These are phyloP conservation scores for Hippoglossus stenolepis DNA, from an alignment of 2,113 vertebrate species.

Conservation along the genomic window DNA sequence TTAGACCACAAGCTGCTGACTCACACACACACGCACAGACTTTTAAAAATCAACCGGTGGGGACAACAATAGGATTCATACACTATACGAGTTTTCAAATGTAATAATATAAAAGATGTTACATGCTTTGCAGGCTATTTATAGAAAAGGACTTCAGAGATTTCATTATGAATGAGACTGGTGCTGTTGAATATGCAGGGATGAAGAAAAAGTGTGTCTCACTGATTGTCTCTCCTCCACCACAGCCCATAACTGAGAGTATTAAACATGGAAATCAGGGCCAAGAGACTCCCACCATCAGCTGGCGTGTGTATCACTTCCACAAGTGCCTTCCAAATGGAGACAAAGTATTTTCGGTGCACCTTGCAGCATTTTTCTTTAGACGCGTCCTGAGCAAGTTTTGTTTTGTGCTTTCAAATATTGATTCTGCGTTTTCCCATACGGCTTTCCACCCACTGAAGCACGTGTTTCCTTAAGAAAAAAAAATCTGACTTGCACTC, in stretches of 20 bases:
- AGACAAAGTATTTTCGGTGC: slow-evolving; percentile 37
- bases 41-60: slow-evolving; percentile 46
- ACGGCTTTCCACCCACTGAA: slow-evolving; percentile 35
- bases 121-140: neutral
- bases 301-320: slow-evolving; percentile 38
- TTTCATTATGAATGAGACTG: slow-evolving; percentile 35
- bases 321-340: slow-evolving; percentile 26
- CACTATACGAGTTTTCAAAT: slow-evolving; percentile 18
- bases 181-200: slow-evolving; percentile 10
- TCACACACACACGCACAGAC: slow-evolving; percentile 27
- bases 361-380: neutral
- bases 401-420: slow-evolving; percentile 48
- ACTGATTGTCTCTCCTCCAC: slow-evolving; percentile 51
- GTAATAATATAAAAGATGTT: slow-evolving; percentile 2
- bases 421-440: slow-evolving; percentile 56
- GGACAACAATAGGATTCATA: slow-evolving; percentile 52
- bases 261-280: slow-evolving; percentile 36
- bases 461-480: slow-evolving; percentile 41
- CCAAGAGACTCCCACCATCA: slow-evolving; percentile 54
- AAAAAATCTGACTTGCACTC: slow-evolving; percentile 20
- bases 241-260: slow-evolving; percentile 27
- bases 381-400: slow-evolving; percentile 30
- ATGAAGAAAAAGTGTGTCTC: neutral
- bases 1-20: slow-evolving; percentile 78
- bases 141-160: slow-evolving; percentile 9